Evolutionary conservation across 2,888 invertebrate species (phyloP).

Genomic region (Leucophenga montana): DNA sequence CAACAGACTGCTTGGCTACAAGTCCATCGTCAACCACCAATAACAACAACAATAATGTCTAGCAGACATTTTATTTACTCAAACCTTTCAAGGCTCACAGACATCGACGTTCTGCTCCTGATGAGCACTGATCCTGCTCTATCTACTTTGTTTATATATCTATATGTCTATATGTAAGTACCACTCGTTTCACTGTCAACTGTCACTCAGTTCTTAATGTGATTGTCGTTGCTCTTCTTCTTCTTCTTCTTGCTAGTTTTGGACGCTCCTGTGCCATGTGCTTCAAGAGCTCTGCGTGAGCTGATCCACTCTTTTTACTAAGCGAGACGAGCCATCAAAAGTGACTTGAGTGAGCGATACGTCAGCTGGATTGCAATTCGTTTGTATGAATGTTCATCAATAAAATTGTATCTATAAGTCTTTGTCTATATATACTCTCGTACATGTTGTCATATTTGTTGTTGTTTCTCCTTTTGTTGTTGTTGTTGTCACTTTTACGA

Average conservation of each 20-base stretch:
- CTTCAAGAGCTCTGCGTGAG: too few species aligned
- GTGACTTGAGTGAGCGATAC: neutral
- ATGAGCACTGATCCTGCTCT: neutral
- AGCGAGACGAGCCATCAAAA: neutral
- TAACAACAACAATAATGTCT: neutral
- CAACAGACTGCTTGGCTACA: constrained; percentile 58
- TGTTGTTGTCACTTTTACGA: neutral
- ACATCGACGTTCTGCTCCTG: neutral
- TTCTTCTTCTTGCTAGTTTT: constrained; percentile 37
- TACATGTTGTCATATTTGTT: neutral
- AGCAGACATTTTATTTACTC: neutral
- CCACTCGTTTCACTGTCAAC: constrained; percentile 60
- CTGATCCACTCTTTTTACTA: neutral
- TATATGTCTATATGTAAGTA: constrained; percentile 15
- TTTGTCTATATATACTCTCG: neutral
- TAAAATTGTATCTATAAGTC: constrained; percentile 16
- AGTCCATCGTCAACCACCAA: neutral
- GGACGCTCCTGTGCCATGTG: constrained; percentile 21
- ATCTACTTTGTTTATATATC: constrained; percentile 25
- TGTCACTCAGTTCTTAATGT: constrained; percentile 56
- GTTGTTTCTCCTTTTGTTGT: neutral
- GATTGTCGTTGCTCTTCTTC: constrained; percentile 13
- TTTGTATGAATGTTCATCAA: neutral
- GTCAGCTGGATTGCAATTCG: constrained; percentile 8
- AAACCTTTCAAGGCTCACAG: constrained; percentile 23